Conservation (phyloP, 2,888 invertebrate species). For the Melanophora roralis region DNA sequence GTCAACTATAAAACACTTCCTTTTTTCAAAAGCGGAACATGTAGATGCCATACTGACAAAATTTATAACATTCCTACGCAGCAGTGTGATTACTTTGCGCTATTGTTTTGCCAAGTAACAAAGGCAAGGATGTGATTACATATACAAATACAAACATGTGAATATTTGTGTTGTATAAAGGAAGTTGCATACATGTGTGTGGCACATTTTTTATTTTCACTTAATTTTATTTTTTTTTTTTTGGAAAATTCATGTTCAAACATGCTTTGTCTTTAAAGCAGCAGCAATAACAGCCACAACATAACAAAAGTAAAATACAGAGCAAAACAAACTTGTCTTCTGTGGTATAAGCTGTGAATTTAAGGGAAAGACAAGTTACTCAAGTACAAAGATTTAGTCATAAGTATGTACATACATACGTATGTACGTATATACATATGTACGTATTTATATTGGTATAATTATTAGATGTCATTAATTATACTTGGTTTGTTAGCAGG, state of each 20-base stretch:
- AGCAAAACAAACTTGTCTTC: constrained; percentile 32
- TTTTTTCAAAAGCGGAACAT: constrained; percentile 58
- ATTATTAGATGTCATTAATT: too few relatives aligned
- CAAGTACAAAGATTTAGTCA: too few relatives aligned
- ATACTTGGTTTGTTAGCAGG: too few relatives aligned
- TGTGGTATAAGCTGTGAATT: constrained; percentile 36
- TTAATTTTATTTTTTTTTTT: neutral
- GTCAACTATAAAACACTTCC: constrained; percentile 61
- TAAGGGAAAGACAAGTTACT: too few relatives aligned
- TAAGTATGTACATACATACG: too few relatives aligned
- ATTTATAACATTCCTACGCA: constrained; percentile 62
- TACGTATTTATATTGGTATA: too few relatives aligned
- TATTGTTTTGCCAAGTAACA: constrained; percentile 60
- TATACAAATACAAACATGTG: constrained; percentile 38
- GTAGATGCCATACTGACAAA: constrained; percentile 62
- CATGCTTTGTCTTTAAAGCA: constrained; percentile 52
- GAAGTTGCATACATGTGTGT: neutral
- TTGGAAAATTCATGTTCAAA: constrained; percentile 38
- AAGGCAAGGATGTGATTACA: constrained; percentile 54
- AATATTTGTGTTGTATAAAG: neutral
- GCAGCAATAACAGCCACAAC: constrained; percentile 29
- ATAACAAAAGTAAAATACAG: constrained; percentile 15
- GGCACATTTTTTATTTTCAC: too few relatives aligned
- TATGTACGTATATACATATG: too few relatives aligned
- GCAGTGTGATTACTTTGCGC: constrained; percentile 58